A percentile compares a stretch with the other conserved stretches of the same genome.
phyloP scores from a whole-genome alignment of 2,113 vertebrate genomes.

The Halichoeres trimaculatus region DNA sequence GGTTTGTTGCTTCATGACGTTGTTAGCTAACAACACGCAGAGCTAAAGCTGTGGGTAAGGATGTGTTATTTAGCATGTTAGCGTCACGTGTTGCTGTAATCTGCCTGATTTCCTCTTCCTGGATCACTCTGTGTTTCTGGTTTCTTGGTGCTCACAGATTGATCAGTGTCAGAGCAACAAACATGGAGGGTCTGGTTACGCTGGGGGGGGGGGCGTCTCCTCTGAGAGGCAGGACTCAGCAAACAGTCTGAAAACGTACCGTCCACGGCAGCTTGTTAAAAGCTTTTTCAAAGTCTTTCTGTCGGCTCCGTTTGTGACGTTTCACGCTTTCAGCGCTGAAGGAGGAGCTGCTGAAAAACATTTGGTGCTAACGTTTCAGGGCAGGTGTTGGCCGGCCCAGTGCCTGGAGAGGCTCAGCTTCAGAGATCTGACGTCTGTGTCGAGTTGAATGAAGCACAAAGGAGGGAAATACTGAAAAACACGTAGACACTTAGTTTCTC shows the following conservation, averaged over 20 bases:
- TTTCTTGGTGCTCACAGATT: too few species aligned
- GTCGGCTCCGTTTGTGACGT: not conserved
- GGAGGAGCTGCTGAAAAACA: conserved; percentile 51
- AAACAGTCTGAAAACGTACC: conserved; percentile 2
- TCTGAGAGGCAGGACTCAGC: too few species aligned
- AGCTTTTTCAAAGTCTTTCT: not conserved
- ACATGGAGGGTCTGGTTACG: too few species aligned
- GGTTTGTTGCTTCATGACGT: too few species aligned
- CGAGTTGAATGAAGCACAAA: conserved; percentile 2
- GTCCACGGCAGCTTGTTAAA: conserved; percentile 10
- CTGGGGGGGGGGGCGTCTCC: too few species aligned
- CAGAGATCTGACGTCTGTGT: conserved; percentile 27
- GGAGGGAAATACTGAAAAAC: not conserved
- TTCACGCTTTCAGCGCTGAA: conserved; percentile 19
- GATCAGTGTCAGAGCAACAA: too few species aligned
- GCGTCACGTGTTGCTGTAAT: too few species aligned
- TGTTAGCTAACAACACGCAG: too few species aligned
- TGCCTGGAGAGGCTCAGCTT: conserved; percentile 74
- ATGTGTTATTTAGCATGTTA: too few species aligned
- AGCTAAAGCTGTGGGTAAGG: too few species aligned
- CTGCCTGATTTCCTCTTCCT: too few species aligned
- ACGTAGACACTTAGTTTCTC: not conserved
- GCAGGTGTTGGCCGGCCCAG: conserved; percentile 70
- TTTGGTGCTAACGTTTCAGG: conserved; percentile 67
- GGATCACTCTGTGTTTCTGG: too few species aligned